phyloP scores from a whole-genome alignment of 2,888 invertebrate species.

The Oegoconia quadripuncta region DNA sequence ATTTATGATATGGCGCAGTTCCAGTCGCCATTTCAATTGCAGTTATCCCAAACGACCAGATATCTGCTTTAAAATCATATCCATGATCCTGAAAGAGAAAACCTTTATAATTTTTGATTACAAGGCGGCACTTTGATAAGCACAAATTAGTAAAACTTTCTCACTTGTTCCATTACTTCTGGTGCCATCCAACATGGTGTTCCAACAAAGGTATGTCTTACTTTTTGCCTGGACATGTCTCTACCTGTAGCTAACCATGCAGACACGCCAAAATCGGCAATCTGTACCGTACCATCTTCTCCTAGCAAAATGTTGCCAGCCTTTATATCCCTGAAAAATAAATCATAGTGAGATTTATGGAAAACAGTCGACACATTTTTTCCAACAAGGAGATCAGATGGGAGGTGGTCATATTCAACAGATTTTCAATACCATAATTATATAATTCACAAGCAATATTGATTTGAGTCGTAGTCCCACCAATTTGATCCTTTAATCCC shows the following conservation, averaged over 20 bases:
- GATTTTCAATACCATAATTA: too few species aligned
- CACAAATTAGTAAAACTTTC: neutral
- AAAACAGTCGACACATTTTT: neutral
- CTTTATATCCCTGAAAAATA: slow-evolving; percentile 90
- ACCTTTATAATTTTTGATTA: too few species aligned
- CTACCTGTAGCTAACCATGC: slow-evolving; percentile 98
- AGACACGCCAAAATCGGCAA: slow-evolving; percentile 99
- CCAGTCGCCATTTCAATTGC: slow-evolving; percentile 99
- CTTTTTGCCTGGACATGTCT: slow-evolving; percentile 95
- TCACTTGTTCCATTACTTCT: slow-evolving; percentile 98
- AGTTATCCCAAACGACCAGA: slow-evolving; percentile 92
- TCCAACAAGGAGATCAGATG: neutral
- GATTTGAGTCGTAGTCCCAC: too few species aligned
- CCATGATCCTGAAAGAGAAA: too few species aligned
- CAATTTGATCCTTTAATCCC: too few species aligned
- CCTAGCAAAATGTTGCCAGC: slow-evolving; percentile 98
- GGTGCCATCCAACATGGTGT: slow-evolving; percentile 99
- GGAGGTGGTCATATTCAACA: too few species aligned
- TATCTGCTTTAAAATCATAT: slow-evolving; percentile 97
- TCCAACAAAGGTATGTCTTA: slow-evolving; percentile 98
- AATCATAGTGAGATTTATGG: neutral
- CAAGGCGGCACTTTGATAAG: too few species aligned
- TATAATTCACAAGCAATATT: too few species aligned
- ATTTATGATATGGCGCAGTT: slow-evolving; percentile 99
- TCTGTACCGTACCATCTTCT: slow-evolving; percentile 97